phyloP scores from a whole-genome alignment of 2,797 vertebrate genomes.

The Takifugu ocellatus region DNA sequence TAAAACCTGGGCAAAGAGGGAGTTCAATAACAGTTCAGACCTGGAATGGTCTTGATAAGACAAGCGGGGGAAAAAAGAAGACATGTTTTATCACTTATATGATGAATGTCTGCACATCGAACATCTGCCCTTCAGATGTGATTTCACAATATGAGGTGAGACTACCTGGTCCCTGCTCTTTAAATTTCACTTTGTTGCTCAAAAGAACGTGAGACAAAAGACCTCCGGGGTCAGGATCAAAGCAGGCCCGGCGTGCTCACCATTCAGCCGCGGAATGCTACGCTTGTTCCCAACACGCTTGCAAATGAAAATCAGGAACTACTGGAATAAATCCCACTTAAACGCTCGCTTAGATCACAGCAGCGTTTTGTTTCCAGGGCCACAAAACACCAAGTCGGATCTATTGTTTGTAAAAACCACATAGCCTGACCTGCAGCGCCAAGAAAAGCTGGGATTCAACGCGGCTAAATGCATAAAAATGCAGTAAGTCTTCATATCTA shows the following conservation, averaged over 20 bases:
- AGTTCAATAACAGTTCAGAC: constrained; percentile 54
- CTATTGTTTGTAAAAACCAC: constrained; percentile 34
- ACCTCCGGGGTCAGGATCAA: constrained; percentile 60
- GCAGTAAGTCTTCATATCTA: constrained; percentile 27
- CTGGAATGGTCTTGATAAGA: constrained; percentile 56
- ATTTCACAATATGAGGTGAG: constrained; percentile 9
- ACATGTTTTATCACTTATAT: neutral
- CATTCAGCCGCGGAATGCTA: constrained; percentile 53
- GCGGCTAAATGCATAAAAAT: constrained; percentile 30
- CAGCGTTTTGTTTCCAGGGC: constrained; percentile 3
- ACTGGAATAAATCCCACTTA: constrained; percentile 5
- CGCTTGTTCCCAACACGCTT: constrained; percentile 31
- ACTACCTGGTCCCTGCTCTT: constrained; percentile 50
- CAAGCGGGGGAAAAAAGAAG: constrained; percentile 11
- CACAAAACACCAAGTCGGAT: constrained; percentile 28
- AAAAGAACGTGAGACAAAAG: constrained; percentile 46
- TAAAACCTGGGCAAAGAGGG: constrained; percentile 49
- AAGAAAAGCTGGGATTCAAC: constrained; percentile 31
- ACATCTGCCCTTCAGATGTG: constrained; percentile 17
- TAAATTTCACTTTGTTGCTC: constrained; percentile 41
- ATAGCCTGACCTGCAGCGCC: constrained; percentile 22
- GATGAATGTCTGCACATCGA: neutral
- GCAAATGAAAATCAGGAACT: constrained; percentile 26
- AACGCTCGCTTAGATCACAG: constrained; percentile 8
- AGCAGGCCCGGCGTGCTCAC: constrained; percentile 26